Evolutionary conservation across 2,113 vertebrate species (phyloP).

Genomic region (Arvicanthis niloticus): DNA sequence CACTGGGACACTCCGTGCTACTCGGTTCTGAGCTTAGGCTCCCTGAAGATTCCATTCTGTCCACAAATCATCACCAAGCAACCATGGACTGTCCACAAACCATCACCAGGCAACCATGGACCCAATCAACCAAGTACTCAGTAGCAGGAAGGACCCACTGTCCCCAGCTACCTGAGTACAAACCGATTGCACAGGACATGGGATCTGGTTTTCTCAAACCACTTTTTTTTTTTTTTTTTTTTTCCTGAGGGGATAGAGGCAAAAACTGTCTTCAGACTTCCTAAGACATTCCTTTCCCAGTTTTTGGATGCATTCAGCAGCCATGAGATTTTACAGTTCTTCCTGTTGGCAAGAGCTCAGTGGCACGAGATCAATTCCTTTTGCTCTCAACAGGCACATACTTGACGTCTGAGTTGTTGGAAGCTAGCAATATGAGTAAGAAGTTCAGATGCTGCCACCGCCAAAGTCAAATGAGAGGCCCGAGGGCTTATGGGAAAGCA

Average conservation of each 20-base stretch:
- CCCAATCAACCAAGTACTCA: too few species aligned
- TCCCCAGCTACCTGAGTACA: background rate
- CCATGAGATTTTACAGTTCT: background rate
- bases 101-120: background rate
- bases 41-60: background rate
- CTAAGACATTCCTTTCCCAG: background rate
- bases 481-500: background rate
- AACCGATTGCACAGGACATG: background rate
- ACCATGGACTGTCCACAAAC: background rate
- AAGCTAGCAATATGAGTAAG: background rate
- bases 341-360: background rate
- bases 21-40: background rate
- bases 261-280: background rate
- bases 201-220: background rate
- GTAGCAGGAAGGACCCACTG: background rate
- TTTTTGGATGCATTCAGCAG: background rate
- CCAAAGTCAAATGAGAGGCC: background rate
- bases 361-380: background rate
- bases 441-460: background rate
- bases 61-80: background rate
- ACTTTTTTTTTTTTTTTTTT: background rate
- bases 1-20: too few species aligned
- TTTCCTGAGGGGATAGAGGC: background rate
- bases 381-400: background rate
- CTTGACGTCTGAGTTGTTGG: background rate